Evolutionary conservation across 1,140 invertebrate species (phyloP), one percentile per base, ranked within the genome.

Genomic region (Oedothorax gibbosus): DNA sequence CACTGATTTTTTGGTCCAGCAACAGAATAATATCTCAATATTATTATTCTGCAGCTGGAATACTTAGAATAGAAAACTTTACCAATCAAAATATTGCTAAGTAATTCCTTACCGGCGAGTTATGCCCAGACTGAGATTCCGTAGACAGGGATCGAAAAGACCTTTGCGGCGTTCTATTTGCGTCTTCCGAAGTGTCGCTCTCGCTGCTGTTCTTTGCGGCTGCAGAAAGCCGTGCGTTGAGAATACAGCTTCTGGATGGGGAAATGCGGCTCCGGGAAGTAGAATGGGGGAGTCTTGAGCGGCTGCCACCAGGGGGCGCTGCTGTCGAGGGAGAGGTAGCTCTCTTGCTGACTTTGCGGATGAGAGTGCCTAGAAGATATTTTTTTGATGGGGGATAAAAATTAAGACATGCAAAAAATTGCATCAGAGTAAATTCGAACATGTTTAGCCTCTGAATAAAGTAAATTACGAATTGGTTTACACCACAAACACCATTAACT

Each of bases 261-360:
- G 76, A 80, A 15, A 86, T 73, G 21, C 71, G 64, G 35, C 50
- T 86, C 50, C 69, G 53, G 12, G 69, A 86, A 18, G 75, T 78
- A 6, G 85, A 79, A 14, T 77, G 76, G 7, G 85, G 85, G 18
- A 80, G 69, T 68, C 64, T 86, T 2, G 85, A 73, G 65, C 85
- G 62, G 54, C 77, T 20, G 21, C 51, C 65, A 54, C 62, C 56
- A 8, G 77, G 51, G 35, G 85, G 85, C n/a, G 77, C 53, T 20
- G 85, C 54, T 18, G 77, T 57, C 14, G 50, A 86, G 49, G 76
- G 85, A 5, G 85, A 80, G 7, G 69, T 80, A 56, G 85, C 76
- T 76, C 85, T 57, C 68, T 86, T 86, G 35, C 76, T 80, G 7
- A 86, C 77, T 75, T 86, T 86, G 2, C 85, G 85, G 21, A 86